A percentile compares a stretch with the other conserved stretches of the same genome.
phyloP scores from a whole-genome alignment of 2,113 vertebrate genomes.

The Sebastes fasciatus region DNA sequence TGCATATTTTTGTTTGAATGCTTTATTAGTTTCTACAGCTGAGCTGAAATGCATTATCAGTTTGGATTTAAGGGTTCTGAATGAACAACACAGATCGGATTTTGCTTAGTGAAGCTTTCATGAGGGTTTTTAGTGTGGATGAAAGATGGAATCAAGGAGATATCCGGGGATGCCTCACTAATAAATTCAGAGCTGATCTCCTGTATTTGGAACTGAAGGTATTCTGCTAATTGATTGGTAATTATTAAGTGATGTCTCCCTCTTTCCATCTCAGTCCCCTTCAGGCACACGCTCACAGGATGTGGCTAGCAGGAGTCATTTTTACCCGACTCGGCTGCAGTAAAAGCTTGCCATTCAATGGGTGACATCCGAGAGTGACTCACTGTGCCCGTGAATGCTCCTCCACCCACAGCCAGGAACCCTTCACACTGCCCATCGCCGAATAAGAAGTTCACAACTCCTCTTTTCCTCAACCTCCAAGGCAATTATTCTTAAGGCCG shows the following conservation, averaged over 20 bases:
- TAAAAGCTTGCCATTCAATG: constrained; percentile 55
- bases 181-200: constrained; percentile 25
- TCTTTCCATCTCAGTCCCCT: background rate
- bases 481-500: constrained; percentile 68
- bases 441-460: constrained; percentile 70
- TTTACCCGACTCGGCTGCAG: constrained; percentile 37
- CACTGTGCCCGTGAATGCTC: constrained; percentile 41
- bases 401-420: constrained; percentile 51
- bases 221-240: constrained; percentile 28
- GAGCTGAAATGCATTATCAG: constrained; percentile 3
- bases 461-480: constrained; percentile 62
- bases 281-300: background rate
- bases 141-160: constrained; percentile 17
- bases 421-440: constrained; percentile 41
- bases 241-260: constrained; percentile 14
- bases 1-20: constrained; percentile 15
- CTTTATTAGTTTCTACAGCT: constrained; percentile 1
- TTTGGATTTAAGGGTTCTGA: constrained; percentile 30
- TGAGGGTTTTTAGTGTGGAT: constrained; percentile 23
- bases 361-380: constrained; percentile 68
- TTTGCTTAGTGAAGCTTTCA: constrained; percentile 37
- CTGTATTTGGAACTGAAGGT: background rate
- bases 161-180: constrained; percentile 12
- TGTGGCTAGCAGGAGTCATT: constrained; percentile 33
- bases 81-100: constrained; percentile 33